phyloP scores from a whole-genome alignment of 2,888 invertebrate genomes.

The Cantharis rustica region DNA sequence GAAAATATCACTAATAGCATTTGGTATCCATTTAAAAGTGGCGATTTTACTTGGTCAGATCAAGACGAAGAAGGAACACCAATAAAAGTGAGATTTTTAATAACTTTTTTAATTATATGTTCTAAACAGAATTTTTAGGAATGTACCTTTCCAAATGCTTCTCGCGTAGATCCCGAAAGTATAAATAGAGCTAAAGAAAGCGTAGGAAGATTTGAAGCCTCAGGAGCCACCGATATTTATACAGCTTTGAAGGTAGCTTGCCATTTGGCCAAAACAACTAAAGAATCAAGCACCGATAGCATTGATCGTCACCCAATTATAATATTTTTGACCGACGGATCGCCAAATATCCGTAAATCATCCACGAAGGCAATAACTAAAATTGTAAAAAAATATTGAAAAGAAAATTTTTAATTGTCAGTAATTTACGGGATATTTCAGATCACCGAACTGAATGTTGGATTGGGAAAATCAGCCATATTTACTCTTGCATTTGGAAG shows the following conservation, averaged over 20 bases:
- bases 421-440: not conserved
- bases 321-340: not conserved
- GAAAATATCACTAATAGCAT: not conserved
- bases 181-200: conserved; percentile 60
- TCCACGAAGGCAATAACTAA: not conserved
- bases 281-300: conserved; percentile 18
- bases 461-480: conserved; percentile 39
- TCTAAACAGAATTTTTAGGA: not conserved
- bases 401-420: not conserved
- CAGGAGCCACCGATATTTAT: conserved; percentile 65
- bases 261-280: conserved; percentile 49
- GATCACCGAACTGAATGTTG: conserved; percentile 1
- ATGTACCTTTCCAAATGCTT: conserved; percentile 50
- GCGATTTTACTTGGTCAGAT: conserved; percentile 43
- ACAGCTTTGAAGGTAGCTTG: conserved; percentile 58
- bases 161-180: conserved; percentile 58
- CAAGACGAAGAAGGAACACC: conserved; percentile 51
- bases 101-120: not conserved
- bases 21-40: not conserved
- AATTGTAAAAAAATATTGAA: not conserved
- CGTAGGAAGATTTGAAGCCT: conserved; percentile 57
- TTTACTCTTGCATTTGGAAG: conserved; percentile 57
- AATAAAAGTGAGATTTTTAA: conserved; percentile 35
- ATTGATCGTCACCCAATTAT: conserved; percentile 60
- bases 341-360: not conserved